Evolutionary conservation across 2,888 invertebrate genomes (phyloP), one percentile per base, ranked within the genome.

Genomic region (Tortricodes alternella): DNA sequence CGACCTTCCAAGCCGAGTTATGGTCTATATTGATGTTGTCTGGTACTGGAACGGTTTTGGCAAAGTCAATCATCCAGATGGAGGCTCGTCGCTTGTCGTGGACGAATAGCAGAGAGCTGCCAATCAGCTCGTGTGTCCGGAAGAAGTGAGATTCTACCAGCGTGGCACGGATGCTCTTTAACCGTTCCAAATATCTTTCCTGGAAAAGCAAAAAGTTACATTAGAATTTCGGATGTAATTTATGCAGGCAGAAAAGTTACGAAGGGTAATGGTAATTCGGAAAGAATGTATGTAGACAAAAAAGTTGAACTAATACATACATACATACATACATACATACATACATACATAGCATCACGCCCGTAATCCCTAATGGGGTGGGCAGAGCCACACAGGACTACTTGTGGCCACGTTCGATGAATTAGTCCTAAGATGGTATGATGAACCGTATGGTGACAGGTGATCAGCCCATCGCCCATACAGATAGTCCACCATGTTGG

Each of bases 11-110:
- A 49, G 94, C 94, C 16, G 94, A 93, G 61, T 93, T 93, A 83
- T 98, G 98, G 71, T 94, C 93, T 57, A 98, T 96, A 32, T 81
- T 90, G 59, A 95, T 87, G 60, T 94, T 93, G 0, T 93, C 92
- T 0, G 97, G 96, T 29, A 98, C 92, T 9, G 94, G 93, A 39
- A 97, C 93, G 0, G 98, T 98, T 89, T 99, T 99, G 43, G 99
- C 98, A 78, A 99, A 99, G 86, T 99, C 99, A 65, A 99, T 99
- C 91, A 99, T 93, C 99, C 99, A 99, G 9, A 98, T 94, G 61
- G 96, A 96, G 21, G 98, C 97, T 76, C 94, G 95, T 64, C 93
- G 93, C 53, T 94, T 93, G 82, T 99, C 98, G 89, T 98, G 98
- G 50, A 99, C 97, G 80, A 99, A 97, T 55, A 99, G 93, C 57